Evolutionary conservation across 2,113 vertebrate species (phyloP).

Genomic region (Irena cyanogastra): DNA sequence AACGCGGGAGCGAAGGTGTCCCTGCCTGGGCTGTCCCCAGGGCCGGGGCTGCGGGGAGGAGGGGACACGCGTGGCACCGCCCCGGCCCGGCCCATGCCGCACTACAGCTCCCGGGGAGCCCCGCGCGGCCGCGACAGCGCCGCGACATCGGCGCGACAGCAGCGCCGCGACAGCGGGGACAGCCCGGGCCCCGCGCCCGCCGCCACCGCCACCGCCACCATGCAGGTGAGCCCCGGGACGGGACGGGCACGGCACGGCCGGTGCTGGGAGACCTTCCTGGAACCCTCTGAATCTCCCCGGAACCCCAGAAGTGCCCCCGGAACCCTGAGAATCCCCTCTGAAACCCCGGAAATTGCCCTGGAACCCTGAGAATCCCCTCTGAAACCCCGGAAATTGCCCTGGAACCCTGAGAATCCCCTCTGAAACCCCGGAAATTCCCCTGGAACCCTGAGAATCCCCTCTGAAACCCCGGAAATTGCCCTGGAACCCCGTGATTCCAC

Average conservation of each 20-base stretch:
- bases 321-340: not conserved
- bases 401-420: no score
- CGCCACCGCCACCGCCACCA: not conserved
- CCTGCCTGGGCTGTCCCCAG: accelerated
- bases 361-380: not conserved
- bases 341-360: not conserved
- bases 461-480: no score
- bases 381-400: not conserved
- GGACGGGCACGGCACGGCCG: not conserved
- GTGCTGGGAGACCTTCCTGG: not conserved
- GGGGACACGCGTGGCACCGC: accelerated
- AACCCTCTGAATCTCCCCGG: not conserved
- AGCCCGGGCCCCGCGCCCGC: not conserved
- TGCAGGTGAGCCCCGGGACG: not conserved
- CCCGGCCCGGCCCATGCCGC: not conserved
- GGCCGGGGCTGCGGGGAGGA: not conserved
- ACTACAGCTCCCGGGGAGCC: conserved; percentile 2
- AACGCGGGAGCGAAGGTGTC: accelerated
- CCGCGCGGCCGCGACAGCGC: not conserved
- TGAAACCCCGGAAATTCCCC: not conserved
- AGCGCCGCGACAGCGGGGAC: not conserved
- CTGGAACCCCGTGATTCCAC: not conserved
- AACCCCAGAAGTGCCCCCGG: not conserved
- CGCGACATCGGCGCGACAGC: not conserved
- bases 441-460: not conserved